A percentile compares a stretch with the other conserved stretches of the same genome.
phyloP scores from a whole-genome alignment of 2,888 invertebrate genomes.

The Drosophila peninsularis region DNA sequence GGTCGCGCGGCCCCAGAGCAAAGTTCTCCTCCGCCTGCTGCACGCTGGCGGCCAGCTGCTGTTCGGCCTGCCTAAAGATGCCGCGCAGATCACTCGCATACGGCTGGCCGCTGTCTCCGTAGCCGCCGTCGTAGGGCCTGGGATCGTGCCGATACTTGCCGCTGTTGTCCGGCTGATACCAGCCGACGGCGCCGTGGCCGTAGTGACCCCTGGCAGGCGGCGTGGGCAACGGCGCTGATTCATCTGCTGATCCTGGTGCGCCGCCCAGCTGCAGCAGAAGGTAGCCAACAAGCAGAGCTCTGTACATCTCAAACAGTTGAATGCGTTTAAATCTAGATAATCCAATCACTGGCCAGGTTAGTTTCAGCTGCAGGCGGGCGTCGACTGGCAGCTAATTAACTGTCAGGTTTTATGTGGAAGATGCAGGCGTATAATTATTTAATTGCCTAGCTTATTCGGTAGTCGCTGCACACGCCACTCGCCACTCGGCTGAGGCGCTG shows the following conservation, averaged over 20 bases:
- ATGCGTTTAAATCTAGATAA: slow-evolving; percentile 53
- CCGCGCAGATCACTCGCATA: slow-evolving; percentile 72
- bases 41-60: slow-evolving; percentile 56
- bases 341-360: slow-evolving; percentile 58
- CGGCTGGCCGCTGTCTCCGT: slow-evolving; percentile 85
- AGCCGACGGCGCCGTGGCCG: slow-evolving; percentile 84
- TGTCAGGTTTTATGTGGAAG: slow-evolving; percentile 55
- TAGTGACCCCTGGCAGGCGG: slow-evolving; percentile 64
- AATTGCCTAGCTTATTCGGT: slow-evolving; percentile 49
- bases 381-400: slow-evolving; percentile 42
- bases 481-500: slow-evolving; percentile 13
- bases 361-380: slow-evolving; percentile 30
- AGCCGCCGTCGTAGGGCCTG: slow-evolving; percentile 86
- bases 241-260: slow-evolving; percentile 13
- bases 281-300: slow-evolving; percentile 41
- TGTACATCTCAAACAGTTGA: slow-evolving; percentile 57
- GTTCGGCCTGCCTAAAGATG: slow-evolving; percentile 51
- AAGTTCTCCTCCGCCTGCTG: slow-evolving; percentile 48
- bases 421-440: slow-evolving; percentile 48
- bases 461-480: slow-evolving; percentile 22
- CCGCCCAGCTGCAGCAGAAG: slow-evolving; percentile 14
- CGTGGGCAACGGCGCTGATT: slow-evolving; percentile 23
- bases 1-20: slow-evolving; percentile 71
- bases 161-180: slow-evolving; percentile 86
- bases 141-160: slow-evolving; percentile 86